Percentiles rank a stretch among this genome's conserved stretches.
phyloP scores from a whole-genome alignment of 2,113 vertebrate species.

The Diadophis punctatus region DNA sequence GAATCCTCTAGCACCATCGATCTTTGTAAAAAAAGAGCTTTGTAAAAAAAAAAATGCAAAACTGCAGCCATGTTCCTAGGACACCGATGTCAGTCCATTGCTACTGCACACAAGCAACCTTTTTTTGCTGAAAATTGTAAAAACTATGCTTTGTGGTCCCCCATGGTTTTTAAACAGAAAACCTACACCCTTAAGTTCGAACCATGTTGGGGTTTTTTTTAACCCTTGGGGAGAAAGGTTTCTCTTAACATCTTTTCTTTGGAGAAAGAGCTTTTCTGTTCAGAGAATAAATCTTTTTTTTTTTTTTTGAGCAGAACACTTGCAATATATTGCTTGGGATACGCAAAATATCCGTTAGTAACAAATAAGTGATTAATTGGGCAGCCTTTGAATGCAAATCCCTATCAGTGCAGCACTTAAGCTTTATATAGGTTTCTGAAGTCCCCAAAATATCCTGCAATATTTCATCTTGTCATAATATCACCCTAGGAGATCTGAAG shows the following conservation, averaged over 20 bases:
- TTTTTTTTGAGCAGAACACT: not conserved
- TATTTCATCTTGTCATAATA: not conserved
- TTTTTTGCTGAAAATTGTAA: not conserved
- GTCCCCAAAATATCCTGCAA: not conserved
- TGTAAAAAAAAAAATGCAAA: not conserved
- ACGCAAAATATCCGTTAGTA: not conserved
- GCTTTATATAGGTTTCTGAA: not conserved
- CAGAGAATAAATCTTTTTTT: not conserved
- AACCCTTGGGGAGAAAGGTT: not conserved
- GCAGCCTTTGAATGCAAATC: not conserved
- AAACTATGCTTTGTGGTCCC: not conserved
- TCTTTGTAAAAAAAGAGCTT: too few species aligned
- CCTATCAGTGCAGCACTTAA: not conserved
- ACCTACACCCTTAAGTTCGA: not conserved
- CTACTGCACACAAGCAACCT: not conserved
- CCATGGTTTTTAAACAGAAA: not conserved
- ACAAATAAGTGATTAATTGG: not conserved
- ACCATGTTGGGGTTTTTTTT: not conserved
- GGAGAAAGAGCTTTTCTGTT: not conserved
- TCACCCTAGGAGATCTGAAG: not conserved
- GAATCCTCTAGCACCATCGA: not conserved
- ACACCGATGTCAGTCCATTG: not conserved
- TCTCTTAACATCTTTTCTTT: not conserved
- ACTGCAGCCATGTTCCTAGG: not conserved
- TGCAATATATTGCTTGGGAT: not conserved